Conservation (phyloP, 2,113 vertebrate genomes). For the Stegostoma tigrinum region DNA sequence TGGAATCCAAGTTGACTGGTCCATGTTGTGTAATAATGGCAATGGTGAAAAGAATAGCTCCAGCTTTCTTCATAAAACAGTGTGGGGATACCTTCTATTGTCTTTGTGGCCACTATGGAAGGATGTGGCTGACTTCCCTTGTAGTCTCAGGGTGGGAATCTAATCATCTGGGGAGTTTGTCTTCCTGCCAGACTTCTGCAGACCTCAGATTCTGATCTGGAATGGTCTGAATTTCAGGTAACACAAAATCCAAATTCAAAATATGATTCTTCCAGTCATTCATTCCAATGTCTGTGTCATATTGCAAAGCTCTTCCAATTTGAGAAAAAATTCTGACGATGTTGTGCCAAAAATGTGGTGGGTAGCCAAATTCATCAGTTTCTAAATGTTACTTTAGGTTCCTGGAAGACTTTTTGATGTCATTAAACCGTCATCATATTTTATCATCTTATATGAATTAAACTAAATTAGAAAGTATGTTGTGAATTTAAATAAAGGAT, state of each 20-base stretch:
- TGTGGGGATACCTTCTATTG: conserved; percentile 11
- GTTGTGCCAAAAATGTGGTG: not conserved
- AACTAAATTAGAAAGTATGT: not conserved
- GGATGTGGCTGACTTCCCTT: not conserved
- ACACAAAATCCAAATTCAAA: not conserved
- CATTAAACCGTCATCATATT: not conserved
- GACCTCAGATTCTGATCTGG: not conserved
- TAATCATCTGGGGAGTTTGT: not conserved
- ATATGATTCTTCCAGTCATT: conserved; percentile 21
- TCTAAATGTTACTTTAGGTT: not conserved
- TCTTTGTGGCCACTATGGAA: not conserved
- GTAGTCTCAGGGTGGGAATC: not conserved
- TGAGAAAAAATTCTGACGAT: not conserved
- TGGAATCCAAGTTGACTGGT: not conserved
- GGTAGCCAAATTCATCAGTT: not conserved
- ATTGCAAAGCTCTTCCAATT: not conserved
- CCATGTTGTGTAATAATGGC: not conserved
- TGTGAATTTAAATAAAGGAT: not conserved
- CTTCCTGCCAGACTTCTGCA: not conserved
- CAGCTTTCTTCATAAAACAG: not conserved
- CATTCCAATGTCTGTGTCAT: not conserved
- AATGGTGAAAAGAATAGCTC: not conserved
- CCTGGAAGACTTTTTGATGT: not conserved
- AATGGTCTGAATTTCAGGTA: conserved; percentile 23
- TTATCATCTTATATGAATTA: not conserved